Evolutionary conservation across 1,140 invertebrate species (phyloP).

Genomic region (Drosophila nasuta): DNA sequence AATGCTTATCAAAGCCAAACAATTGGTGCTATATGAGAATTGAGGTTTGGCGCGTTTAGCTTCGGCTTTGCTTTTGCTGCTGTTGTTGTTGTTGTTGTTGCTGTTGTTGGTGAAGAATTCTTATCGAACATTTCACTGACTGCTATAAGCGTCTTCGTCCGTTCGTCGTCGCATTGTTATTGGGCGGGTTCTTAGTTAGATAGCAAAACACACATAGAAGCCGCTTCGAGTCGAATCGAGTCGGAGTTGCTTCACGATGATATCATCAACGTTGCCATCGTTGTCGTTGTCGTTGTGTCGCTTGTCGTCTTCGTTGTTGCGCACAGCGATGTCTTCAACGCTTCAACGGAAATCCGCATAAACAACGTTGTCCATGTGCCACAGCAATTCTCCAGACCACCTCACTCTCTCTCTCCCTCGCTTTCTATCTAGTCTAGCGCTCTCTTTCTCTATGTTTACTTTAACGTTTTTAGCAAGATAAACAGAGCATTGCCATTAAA

Average conservation of each 20-base stretch:
- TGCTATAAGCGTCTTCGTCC: slow-evolving; percentile 18
- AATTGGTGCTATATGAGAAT: slow-evolving; percentile 22
- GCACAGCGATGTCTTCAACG: slow-evolving; percentile 58
- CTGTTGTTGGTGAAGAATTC: slow-evolving; percentile 63
- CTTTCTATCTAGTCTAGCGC: slow-evolving; percentile 13
- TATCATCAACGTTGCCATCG: slow-evolving; percentile 74
- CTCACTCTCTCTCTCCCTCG: slow-evolving; percentile 10
- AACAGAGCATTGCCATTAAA: slow-evolving; percentile 61
- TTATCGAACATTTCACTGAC: slow-evolving; percentile 72
- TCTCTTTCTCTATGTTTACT: slow-evolving; percentile 60
- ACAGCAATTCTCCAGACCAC: slow-evolving; percentile 6
- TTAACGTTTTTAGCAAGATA: slow-evolving; percentile 76
- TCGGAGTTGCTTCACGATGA: slow-evolving; percentile 62
- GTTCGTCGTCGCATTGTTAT: slow-evolving; percentile 27
- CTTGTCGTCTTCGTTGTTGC: slow-evolving; percentile 13
- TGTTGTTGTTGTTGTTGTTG: slow-evolving; percentile 33
- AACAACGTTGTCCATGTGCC: slow-evolving; percentile 62
- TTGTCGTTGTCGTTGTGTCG: slow-evolving; percentile 59
- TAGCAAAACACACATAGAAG: slow-evolving; percentile 63
- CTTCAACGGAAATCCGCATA: slow-evolving; percentile 81
- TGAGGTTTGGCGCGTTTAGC: slow-evolving; percentile 34
- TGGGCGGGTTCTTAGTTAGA: slow-evolving; percentile 54
- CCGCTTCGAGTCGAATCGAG: slow-evolving; percentile 12
- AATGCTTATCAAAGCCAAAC: slow-evolving; percentile 53
- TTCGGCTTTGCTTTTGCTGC: slow-evolving; percentile 23